Percentiles rank a stretch among this genome's conserved stretches.
phyloP scores from a whole-genome alignment of 92 coral and sea anemone species.

The Meandrina meandrites region DNA sequence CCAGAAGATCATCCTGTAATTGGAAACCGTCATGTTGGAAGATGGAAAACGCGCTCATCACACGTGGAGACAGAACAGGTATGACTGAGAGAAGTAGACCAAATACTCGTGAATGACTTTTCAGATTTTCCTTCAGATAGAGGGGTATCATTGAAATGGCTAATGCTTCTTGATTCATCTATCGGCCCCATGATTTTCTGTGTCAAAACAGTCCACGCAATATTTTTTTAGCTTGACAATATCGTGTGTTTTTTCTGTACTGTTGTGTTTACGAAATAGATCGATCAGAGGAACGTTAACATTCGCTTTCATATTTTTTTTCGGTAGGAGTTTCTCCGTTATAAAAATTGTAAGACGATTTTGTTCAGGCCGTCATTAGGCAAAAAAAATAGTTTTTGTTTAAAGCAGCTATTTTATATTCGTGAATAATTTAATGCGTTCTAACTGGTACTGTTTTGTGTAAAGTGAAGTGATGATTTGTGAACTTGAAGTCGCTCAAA shows the following conservation, averaged over 20 bases:
- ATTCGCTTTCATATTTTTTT: background rate
- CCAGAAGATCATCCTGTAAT: conserved; percentile 68
- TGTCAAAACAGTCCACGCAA: background rate
- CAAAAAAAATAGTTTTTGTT: background rate
- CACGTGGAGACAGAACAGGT: conserved; percentile 70
- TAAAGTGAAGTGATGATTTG: background rate
- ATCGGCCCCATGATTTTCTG: background rate
- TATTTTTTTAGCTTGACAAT: conserved; percentile 1
- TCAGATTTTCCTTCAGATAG: background rate
- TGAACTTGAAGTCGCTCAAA: background rate
- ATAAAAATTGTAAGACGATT: background rate
- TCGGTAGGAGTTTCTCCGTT: background rate
- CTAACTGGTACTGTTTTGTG: conserved; percentile 33
- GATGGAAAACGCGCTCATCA: conserved; percentile 51
- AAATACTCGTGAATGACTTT: background rate
- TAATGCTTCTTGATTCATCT: background rate
- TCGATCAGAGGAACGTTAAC: background rate
- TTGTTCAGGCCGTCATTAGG: background rate
- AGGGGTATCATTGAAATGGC: background rate
- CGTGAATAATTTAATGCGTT: conserved; percentile 33
- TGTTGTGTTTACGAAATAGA: background rate
- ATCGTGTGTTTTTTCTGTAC: background rate
- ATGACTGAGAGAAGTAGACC: background rate
- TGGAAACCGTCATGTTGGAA: conserved; percentile 60
- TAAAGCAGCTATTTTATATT: conserved; percentile 40